phyloP scores from a whole-genome alignment of 1,140 invertebrate species.

The Drosophila saltans region DNA sequence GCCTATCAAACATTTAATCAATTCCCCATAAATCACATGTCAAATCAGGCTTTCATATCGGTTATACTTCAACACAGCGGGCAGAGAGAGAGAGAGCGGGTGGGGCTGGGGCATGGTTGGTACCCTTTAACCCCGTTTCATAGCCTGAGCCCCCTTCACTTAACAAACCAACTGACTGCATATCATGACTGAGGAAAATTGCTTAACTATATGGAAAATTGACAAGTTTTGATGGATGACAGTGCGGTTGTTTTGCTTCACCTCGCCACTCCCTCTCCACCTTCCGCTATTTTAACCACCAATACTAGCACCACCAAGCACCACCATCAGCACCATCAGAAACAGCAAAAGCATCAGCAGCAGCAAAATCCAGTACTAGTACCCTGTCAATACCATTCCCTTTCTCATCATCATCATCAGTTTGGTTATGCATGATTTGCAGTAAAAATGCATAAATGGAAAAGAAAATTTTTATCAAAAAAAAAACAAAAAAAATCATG shows the following conservation, averaged over 20 bases:
- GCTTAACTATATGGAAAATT: conserved; percentile 81
- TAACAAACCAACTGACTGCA: conserved; percentile 22
- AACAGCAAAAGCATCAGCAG: too few relatives aligned
- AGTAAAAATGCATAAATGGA: conserved; percentile 61
- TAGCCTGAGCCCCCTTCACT: background rate
- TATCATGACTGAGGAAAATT: conserved; percentile 68
- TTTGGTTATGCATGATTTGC: conserved; percentile 52
- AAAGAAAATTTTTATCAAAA: conserved; percentile 59
- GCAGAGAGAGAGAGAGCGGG: background rate
- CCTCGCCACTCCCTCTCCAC: background rate
- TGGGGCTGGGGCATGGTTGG: background rate
- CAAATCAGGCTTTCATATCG: conserved; percentile 55
- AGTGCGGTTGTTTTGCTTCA: conserved; percentile 56
- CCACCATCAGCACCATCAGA: background rate
- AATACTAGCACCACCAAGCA: too few relatives aligned
- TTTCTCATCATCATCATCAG: conserved; percentile 5
- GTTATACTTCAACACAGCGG: too few relatives aligned
- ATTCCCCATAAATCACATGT: conserved; percentile 71
- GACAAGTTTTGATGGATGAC: conserved; percentile 76
- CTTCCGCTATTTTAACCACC: too few relatives aligned
- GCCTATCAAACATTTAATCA: conserved; percentile 60
- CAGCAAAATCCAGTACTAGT: too few relatives aligned
- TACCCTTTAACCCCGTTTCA: conserved; percentile 14
- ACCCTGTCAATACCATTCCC: conserved; percentile 62
- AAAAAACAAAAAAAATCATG: background rate